A percentile compares a stretch with the other conserved stretches of the same genome.
Conservation (phyloP, 2,113 vertebrate genomes). For the Anhinga anhinga region DNA sequence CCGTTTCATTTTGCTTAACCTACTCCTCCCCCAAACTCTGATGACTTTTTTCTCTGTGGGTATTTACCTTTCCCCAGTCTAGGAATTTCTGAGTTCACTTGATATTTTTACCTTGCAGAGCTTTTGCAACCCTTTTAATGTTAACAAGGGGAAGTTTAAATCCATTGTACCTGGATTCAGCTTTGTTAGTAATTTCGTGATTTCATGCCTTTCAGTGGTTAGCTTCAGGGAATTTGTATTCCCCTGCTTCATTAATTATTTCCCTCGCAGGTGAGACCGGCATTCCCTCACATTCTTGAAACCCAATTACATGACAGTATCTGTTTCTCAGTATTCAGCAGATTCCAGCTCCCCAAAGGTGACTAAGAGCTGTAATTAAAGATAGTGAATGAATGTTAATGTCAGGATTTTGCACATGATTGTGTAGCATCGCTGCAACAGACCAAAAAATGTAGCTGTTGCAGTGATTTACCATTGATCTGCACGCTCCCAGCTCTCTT, state of each 20-base stretch:
- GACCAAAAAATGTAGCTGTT: neutral
- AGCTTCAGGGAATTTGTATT: slow-evolving; percentile 40
- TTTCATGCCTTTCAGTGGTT: slow-evolving; percentile 9
- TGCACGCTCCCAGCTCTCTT: neutral
- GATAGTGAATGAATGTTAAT: neutral
- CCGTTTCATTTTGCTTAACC: neutral
- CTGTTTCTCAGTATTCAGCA: slow-evolving; percentile 20
- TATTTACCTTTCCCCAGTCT: neutral
- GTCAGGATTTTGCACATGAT: neutral
- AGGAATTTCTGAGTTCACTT: neutral
- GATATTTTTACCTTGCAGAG: neutral
- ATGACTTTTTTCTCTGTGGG: neutral
- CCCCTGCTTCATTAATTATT: slow-evolving; percentile 59
- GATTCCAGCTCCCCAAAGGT: slow-evolving; percentile 37
- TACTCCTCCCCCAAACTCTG: neutral
- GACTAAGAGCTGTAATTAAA: slow-evolving; percentile 43
- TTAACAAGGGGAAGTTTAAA: slow-evolving; percentile 20
- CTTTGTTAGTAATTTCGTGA: slow-evolving; percentile 44
- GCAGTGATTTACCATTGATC: neutral
- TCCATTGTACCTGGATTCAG: slow-evolving; percentile 5
- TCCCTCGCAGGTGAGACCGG: slow-evolving; percentile 14
- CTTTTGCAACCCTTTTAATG: slow-evolving; percentile 25
- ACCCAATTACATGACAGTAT: slow-evolving; percentile 24
- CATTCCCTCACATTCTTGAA: slow-evolving; percentile 18
- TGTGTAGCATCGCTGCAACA: neutral